These are phyloP conservation scores for Phymatocera aterrima DNA, from an alignment of 2,888 invertebrate species.

Conservation along the genomic window DNA sequence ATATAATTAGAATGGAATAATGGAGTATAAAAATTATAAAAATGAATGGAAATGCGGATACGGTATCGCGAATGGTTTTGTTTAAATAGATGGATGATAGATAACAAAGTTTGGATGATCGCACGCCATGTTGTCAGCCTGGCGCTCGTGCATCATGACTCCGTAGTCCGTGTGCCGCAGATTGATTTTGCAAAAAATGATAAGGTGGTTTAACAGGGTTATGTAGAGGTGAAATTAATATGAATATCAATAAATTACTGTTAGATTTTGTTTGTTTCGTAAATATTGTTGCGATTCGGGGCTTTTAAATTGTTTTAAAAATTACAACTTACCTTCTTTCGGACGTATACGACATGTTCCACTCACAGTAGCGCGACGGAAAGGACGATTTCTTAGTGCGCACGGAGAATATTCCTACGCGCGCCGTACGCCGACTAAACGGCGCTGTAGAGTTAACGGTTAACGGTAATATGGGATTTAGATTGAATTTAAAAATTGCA, in stretches of 20 bases:
- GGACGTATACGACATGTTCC: conserved; percentile 89
- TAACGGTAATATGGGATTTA: background rate
- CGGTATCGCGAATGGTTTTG: background rate
- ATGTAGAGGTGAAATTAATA: background rate
- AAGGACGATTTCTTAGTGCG: conserved; percentile 77
- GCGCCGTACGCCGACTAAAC: conserved; percentile 55
- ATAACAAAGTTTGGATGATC: conserved; percentile 60
- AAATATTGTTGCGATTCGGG: background rate
- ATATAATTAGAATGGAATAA: background rate
- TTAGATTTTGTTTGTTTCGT: background rate
- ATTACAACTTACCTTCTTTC: conserved; percentile 87
- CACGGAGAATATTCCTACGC: conserved; percentile 64
- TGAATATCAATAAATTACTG: background rate
- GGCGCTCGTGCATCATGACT: conserved; percentile 59
- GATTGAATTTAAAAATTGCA: background rate
- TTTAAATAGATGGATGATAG: background rate
- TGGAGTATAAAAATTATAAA: background rate
- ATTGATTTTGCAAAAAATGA: conserved; percentile 27
- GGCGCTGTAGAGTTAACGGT: conserved; percentile 61
- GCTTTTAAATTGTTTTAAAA: conserved; percentile 71
- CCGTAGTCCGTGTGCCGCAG: conserved; percentile 1
- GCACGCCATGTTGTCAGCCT: conserved; percentile 79
- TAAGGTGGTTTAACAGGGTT: background rate
- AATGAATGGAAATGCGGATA: background rate
- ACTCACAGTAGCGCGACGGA: conserved; percentile 86